Evolutionary conservation across 2,888 invertebrate genomes (phyloP).

Genomic region (Scelioninae gen. 2): DNA sequence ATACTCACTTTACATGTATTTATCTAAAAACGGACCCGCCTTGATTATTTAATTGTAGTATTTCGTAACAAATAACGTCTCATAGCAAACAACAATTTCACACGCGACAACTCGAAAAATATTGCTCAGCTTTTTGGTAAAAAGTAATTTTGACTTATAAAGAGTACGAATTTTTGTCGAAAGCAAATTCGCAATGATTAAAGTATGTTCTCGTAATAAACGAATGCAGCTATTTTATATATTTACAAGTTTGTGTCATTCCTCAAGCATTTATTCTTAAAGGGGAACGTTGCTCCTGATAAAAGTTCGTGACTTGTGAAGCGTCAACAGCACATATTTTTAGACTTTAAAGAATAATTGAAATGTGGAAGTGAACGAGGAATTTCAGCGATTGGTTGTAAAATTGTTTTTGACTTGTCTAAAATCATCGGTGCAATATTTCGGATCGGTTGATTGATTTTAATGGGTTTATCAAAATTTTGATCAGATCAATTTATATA

Average conservation of each 20-base stretch:
- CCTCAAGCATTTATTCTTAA: too few relatives aligned
- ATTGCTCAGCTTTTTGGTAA: slow-evolving; percentile 29
- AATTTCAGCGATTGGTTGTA: too few relatives aligned
- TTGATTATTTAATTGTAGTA: slow-evolving; percentile 35
- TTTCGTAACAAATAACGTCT: slow-evolving; percentile 34
- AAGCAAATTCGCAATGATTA: neutral
- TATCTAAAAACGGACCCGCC: slow-evolving; percentile 17
- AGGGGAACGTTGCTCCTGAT: too few relatives aligned
- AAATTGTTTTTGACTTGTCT: too few relatives aligned
- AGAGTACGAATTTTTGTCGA: slow-evolving; percentile 3
- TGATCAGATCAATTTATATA: neutral
- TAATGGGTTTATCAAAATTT: too few relatives aligned
- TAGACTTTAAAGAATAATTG: too few relatives aligned
- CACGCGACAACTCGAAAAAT: slow-evolving; percentile 32
- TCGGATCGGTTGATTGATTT: too few relatives aligned
- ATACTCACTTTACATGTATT: slow-evolving; percentile 1
- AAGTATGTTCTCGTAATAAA: slow-evolving; percentile 7
- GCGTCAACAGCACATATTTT: too few relatives aligned
- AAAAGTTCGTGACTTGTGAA: too few relatives aligned
- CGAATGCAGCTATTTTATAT: neutral
- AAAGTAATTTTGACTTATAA: slow-evolving; percentile 8
- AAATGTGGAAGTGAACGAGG: too few relatives aligned
- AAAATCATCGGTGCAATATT: too few relatives aligned
- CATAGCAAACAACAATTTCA: slow-evolving; percentile 38
- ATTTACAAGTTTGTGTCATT: too few relatives aligned